Percentiles rank a stretch among this genome's conserved stretches.
These are phyloP conservation scores for Diphyllodes magnificus DNA, from an alignment of 2,113 vertebrate genomes.

Conservation along the genomic window DNA sequence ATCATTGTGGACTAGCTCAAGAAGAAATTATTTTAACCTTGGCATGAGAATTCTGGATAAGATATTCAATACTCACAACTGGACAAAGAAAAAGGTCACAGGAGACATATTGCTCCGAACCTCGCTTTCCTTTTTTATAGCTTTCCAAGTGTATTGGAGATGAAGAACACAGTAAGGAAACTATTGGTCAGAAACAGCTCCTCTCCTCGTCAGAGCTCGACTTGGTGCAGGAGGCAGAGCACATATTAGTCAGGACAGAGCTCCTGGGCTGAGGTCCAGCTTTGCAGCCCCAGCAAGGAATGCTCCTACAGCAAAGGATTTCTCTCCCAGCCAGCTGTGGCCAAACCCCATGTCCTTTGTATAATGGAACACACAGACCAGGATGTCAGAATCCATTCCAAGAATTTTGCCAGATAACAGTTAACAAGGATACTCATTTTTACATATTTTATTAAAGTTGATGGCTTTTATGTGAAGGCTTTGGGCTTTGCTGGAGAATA, in stretches of 20 bases:
- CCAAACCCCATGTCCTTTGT: background rate
- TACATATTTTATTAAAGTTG: constrained; percentile 2
- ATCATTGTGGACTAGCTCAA: constrained; percentile 1
- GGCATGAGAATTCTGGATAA: background rate
- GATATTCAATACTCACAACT: background rate
- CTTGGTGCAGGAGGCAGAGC: background rate
- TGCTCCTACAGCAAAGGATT: background rate
- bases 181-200: background rate
- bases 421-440: constrained; percentile 27
- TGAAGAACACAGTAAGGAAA: background rate
- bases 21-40: constrained; percentile 21
- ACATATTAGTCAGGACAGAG: background rate
- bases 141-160: background rate
- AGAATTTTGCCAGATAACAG: background rate
- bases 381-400: background rate
- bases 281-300: constrained; percentile 31
- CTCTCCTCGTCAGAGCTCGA: background rate
- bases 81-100: background rate
- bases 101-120: background rate
- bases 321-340: background rate
- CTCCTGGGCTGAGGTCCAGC: constrained; percentile 31
- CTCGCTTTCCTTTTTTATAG: background rate
- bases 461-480: background rate
- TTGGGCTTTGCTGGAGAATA: background rate
- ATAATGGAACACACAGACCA: constrained; percentile 22